Base-by-base conservation (phyloP, 2,113 vertebrate species). In the Nannobrachium achirus region DNA sequence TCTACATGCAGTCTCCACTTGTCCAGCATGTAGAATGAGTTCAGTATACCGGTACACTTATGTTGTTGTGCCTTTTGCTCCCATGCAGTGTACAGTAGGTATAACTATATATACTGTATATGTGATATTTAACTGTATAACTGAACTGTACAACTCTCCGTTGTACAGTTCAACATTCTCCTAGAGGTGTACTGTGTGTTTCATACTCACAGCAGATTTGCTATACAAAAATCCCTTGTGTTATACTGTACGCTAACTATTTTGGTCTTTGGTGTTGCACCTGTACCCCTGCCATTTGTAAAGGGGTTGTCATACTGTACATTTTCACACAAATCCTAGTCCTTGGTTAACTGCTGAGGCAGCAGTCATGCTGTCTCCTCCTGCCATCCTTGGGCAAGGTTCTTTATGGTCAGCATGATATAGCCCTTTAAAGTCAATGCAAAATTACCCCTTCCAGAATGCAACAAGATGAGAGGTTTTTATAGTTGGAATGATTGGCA, bases 311-410 rank as follows among this genome's bases (percentile, higher is more conserved):
- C 81, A 66, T 85, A n/a, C n/a, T n/a, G n/a, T 86, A 69, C n/a
- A 70, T 80, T 73, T 66, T 56, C 63, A 11, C 20, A 40, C 41
- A 69, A n/a, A 45, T 61, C 49, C 64, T 20, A n/a, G 62, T 52
- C 63, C 56, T 57, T 48, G 84, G 71, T 73, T 61, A 45, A 57
- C 67, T 49, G 81, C 58, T 70, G 56, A 79, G 76, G 79, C 69
- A 77, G 77, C 73, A 69, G 63, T 80, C 60, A 82, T 64, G 75
- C 58, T 69, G 60, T 80, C 73, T 79, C 79, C 81, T 75, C 76
- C 83, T 83, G 79, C 77, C 80, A 56, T 73, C 71, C 71, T 75
- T 75, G 82, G 75, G 73, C 69, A 75, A 64, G 74, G 66, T 56
- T 70, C 63, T 84, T 79, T 58, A 72, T 83, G 76, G 80, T 74